phyloP scores from a whole-genome alignment of 30 jellyfish, hydroid and myxozoan genomes.

The Aurelia coerulea region DNA sequence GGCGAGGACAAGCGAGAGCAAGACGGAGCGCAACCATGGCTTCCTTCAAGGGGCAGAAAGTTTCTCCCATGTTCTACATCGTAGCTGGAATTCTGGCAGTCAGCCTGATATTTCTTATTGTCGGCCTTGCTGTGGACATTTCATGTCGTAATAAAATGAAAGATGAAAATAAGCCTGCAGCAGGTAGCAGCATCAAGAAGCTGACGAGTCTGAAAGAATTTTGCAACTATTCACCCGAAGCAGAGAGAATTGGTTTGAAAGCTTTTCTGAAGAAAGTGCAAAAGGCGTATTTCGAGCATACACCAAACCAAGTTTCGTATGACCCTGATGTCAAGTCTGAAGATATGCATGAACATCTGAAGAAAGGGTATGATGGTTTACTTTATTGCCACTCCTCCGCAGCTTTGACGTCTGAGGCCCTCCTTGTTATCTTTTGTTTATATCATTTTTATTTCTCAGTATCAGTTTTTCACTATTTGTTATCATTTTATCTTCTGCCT shows the following conservation, averaged over 20 bases:
- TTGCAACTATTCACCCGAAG: conserved; percentile 66
- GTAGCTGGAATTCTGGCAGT: conserved; percentile 22
- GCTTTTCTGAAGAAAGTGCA: conserved; percentile 45
- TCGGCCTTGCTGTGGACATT: conserved; percentile 69
- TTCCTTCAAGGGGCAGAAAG: neutral
- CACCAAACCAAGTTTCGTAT: conserved; percentile 61
- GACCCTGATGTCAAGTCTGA: conserved; percentile 48
- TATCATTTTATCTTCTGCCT: no score
- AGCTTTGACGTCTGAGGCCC: neutral
- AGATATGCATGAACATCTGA: conserved; percentile 43
- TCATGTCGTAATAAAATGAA: conserved; percentile 2
- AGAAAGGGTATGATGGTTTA: conserved; percentile 31
- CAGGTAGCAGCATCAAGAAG: conserved; percentile 5
- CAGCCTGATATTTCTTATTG: conserved; percentile 19
- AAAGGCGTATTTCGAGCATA: conserved; percentile 43
- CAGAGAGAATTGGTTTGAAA: conserved; percentile 50
- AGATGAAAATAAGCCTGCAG: neutral
- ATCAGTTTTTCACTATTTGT: no score
- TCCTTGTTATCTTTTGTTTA: no score
- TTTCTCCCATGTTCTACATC: conserved; percentile 7
- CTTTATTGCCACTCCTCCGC: neutral
- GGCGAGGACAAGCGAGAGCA: no score
- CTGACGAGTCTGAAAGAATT: conserved; percentile 45
- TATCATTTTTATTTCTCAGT: no score
- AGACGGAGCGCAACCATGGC: no score